Evolutionary conservation across 2,797 vertebrate genomes (phyloP).

Genomic region (Sebastolobus alascanus): DNA sequence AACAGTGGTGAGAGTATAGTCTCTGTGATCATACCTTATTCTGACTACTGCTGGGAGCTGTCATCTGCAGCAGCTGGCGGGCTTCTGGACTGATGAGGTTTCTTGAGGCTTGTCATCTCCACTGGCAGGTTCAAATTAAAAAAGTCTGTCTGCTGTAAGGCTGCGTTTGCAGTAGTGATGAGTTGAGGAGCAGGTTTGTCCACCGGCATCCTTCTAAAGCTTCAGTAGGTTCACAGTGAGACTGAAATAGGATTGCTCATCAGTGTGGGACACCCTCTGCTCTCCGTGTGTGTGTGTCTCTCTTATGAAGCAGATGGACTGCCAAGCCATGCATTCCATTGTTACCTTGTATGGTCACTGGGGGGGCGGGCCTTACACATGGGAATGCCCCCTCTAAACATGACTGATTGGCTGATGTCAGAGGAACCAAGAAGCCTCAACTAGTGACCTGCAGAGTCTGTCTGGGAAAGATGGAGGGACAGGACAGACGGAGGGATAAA

Average conservation of each 20-base stretch:
- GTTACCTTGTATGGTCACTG: conserved; percentile 95
- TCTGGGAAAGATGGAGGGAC: conserved; percentile 66
- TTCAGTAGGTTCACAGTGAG: background rate
- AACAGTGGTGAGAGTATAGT: background rate
- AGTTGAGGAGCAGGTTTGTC: background rate
- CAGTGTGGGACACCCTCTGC: conserved; percentile 35
- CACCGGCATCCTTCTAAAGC: background rate
- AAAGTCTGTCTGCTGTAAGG: background rate
- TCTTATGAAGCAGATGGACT: conserved; percentile 76
- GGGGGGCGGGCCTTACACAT: conserved; percentile 81
- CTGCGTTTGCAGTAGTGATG: background rate
- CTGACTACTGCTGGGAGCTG: background rate
- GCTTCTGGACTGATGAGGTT: background rate
- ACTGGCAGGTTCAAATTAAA: background rate
- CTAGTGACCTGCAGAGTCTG: conserved; percentile 90
- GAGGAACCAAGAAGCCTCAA: conserved; percentile 80
- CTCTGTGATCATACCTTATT: conserved; percentile 41
- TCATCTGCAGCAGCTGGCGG: background rate
- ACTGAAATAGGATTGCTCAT: background rate
- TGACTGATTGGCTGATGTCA: conserved; percentile 85
- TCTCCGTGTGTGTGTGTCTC: conserved; percentile 33
- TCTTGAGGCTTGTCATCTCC: background rate
- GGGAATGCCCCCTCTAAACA: conserved; percentile 57
- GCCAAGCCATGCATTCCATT: conserved; percentile 83
- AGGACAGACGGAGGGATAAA: conserved; percentile 12